A percentile compares a stretch with the other conserved stretches of the same genome.
Conservation (phyloP, 1,140 invertebrate genomes). For the Probaryconus sp. region DNA sequence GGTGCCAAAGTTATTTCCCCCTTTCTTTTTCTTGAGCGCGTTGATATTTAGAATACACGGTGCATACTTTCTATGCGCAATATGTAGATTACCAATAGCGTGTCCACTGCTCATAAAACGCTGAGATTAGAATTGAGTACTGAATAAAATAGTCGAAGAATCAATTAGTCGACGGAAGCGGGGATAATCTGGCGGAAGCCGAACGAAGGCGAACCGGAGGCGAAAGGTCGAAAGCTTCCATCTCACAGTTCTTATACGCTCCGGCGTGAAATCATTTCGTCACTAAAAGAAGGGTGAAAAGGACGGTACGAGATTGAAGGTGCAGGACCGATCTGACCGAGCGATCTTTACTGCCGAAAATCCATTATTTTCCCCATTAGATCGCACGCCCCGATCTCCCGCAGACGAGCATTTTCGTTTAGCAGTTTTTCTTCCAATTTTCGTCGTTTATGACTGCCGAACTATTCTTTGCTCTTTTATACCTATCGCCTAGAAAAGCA, state of each 20-base stretch:
- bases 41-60: conserved; percentile 39
- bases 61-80: conserved; percentile 47
- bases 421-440: conserved; percentile 78
- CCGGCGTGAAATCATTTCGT: conserved; percentile 43
- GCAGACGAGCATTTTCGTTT: conserved; percentile 75
- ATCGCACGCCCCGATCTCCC: conserved; percentile 71
- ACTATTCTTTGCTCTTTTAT: conserved; percentile 52
- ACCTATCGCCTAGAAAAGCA: conserved; percentile 57
- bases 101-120: conserved; percentile 66
- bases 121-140: conserved; percentile 40
- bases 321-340: conserved; percentile 67
- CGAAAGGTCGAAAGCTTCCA: conserved; percentile 59
- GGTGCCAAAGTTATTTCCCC: conserved; percentile 60
- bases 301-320: conserved; percentile 55
- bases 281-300: conserved; percentile 48
- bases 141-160: conserved; percentile 74
- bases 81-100: conserved; percentile 63
- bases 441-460: conserved; percentile 74
- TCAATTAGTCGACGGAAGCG: conserved; percentile 71
- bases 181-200: conserved; percentile 69
- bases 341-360: conserved; percentile 77
- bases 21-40: conserved; percentile 38
- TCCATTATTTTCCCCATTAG: conserved; percentile 78
- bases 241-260: conserved; percentile 29
- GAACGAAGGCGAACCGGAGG: conserved; percentile 50